These are phyloP conservation scores for Stomorhina lunata DNA, from an alignment of 2,888 invertebrate species.

Conservation along the genomic window DNA sequence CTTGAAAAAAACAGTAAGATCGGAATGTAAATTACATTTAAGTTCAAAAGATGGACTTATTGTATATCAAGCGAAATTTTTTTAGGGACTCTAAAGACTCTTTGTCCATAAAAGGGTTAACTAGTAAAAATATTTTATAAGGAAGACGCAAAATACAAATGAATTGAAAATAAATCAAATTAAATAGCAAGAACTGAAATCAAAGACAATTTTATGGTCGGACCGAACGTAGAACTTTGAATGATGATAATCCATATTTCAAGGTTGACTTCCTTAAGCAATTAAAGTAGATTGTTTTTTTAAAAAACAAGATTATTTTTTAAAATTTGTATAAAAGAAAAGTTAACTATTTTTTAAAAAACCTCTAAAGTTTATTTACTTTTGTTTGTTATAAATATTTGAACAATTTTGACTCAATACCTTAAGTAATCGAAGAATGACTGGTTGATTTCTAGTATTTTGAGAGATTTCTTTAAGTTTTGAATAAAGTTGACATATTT, in stretches of 20 bases:
- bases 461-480: not conserved
- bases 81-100: no score
- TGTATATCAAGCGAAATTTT: no score
- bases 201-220: no score
- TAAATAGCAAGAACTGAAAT: slow-evolving; percentile 24
- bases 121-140: not conserved
- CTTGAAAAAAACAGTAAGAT: no score
- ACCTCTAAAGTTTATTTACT: not conserved
- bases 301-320: slow-evolving; percentile 9
- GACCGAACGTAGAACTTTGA: no score
- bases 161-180: slow-evolving; percentile 34
- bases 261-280: slow-evolving; percentile 46
- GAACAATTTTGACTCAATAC: no score
- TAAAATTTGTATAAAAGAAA: not conserved
- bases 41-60: no score
- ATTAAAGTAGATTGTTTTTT: slow-evolving; percentile 37
- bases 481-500: not conserved
- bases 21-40: no score
- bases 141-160: not conserved
- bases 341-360: not conserved
- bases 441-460: not conserved
- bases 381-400: slow-evolving; percentile 8
- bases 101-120: no score
- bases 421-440: slow-evolving; percentile 28
- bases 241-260: slow-evolving; percentile 48